A percentile compares a stretch with the other conserved stretches of the same genome.
Evolutionary conservation across 2,888 invertebrate species (phyloP).

Genomic region (Polyommatus icarus): DNA sequence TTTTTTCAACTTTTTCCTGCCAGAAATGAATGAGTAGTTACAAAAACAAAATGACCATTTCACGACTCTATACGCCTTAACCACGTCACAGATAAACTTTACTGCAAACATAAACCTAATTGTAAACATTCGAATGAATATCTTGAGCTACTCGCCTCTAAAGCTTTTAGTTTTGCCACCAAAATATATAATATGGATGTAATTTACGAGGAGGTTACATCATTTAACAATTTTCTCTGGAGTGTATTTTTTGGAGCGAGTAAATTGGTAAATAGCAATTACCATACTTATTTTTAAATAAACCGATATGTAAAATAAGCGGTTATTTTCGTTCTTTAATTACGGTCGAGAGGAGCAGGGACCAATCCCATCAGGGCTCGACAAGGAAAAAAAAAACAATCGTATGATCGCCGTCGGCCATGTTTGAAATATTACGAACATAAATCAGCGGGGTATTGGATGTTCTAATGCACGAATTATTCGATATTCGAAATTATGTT

Average conservation of each 20-base stretch:
- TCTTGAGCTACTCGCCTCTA: slow-evolving; percentile 47
- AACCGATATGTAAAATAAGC: slow-evolving; percentile 29
- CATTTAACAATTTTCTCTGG: background rate
- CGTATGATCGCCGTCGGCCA: slow-evolving; percentile 66
- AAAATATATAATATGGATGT: background rate
- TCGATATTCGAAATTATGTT: slow-evolving; percentile 47
- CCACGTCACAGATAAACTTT: slow-evolving; percentile 76
- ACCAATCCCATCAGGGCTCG: slow-evolving; percentile 65
- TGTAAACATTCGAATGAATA: slow-evolving; percentile 61
- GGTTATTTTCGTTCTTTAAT: slow-evolving; percentile 28
- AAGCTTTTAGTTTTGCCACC: background rate
- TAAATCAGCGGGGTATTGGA: slow-evolving; percentile 74
- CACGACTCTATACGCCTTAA: too few species aligned
- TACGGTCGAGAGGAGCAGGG: slow-evolving; percentile 43
- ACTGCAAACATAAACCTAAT: slow-evolving; percentile 29
- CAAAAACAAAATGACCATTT: too few species aligned
- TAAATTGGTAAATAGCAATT: slow-evolving; percentile 15
- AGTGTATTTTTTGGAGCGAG: background rate
- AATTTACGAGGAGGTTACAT: background rate
- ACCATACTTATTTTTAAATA: slow-evolving; percentile 23
- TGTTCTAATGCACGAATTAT: slow-evolving; percentile 68
- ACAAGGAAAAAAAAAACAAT: slow-evolving; percentile 56
- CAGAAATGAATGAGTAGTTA: too few species aligned
- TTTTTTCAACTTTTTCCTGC: too few species aligned
- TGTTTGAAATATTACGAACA: slow-evolving; percentile 74